Conservation (phyloP, 2,888 invertebrate species). For the Pandemis cinnamomeana region DNA sequence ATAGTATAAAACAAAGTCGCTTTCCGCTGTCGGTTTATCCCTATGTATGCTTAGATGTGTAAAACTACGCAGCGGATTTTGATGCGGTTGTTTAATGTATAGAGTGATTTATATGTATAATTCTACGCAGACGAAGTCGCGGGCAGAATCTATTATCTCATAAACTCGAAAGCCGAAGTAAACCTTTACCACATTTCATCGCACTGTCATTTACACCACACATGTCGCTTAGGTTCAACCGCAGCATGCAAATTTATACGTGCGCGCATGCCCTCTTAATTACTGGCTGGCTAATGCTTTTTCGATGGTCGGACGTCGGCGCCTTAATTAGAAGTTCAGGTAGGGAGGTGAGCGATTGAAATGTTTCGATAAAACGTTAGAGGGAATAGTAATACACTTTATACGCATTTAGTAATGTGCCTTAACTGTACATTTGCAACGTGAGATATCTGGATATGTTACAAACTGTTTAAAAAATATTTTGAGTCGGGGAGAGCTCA, state of each 20-base stretch:
- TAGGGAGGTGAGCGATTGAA: conserved; percentile 21
- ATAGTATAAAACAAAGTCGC: no score
- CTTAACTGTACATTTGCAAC: neutral
- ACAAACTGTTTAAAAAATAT: neutral
- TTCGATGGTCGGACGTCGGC: conserved; percentile 62
- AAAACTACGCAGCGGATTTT: no score
- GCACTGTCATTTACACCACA: conserved; percentile 2
- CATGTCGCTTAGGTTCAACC: conserved; percentile 48
- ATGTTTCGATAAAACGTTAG: conserved; percentile 18
- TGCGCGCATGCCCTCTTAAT: conserved; percentile 71
- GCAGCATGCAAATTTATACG: conserved; percentile 70
- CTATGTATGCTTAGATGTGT: no score
- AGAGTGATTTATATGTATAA: no score
- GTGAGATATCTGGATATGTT: no score
- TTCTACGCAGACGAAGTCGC: no score
- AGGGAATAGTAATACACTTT: neutral
- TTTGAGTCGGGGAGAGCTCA: neutral
- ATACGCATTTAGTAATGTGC: neutral
- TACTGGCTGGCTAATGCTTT: conserved; percentile 72
- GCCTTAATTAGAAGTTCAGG: conserved; percentile 55
- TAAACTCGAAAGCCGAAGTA: neutral
- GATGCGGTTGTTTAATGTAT: no score
- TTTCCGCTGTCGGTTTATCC: no score
- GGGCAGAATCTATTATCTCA: no score
- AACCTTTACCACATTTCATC: neutral